A percentile compares a stretch with the other conserved stretches of the same genome.
Conservation (phyloP, 2,888 invertebrate species). For the Urechis unicinctus region DNA sequence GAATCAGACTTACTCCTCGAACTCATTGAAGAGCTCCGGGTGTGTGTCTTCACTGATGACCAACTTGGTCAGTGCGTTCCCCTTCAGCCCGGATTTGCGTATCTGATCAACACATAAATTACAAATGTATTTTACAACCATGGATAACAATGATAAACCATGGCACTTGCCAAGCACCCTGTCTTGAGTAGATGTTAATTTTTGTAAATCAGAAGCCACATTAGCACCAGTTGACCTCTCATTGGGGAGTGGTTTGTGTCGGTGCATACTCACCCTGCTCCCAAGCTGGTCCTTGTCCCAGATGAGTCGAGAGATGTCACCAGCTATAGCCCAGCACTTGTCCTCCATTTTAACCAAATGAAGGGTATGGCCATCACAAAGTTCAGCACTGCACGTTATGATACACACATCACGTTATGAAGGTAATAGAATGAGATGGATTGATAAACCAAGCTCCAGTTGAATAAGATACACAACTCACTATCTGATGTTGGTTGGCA, state of each 20-base stretch:
- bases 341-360: conserved; percentile 32
- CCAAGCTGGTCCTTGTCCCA: conserved; percentile 39
- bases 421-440: too few relatives aligned
- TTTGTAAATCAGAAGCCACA: too few relatives aligned
- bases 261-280: too few relatives aligned
- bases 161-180: too few relatives aligned
- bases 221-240: too few relatives aligned
- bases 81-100: neutral
- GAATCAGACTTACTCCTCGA: conserved; percentile 5
- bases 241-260: too few relatives aligned
- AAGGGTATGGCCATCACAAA: conserved; percentile 24
- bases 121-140: too few relatives aligned
- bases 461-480: neutral
- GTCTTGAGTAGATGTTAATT: too few relatives aligned
- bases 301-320: conserved; percentile 36
- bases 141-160: too few relatives aligned
- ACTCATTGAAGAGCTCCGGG: conserved; percentile 11
- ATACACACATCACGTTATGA: too few relatives aligned
- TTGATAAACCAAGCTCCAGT: neutral
- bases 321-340: conserved; percentile 27
- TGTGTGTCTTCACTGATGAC: conserved; percentile 7
- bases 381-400: conserved; percentile 30
- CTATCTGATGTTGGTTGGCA: neutral
- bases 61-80: neutral
- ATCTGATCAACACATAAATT: too few relatives aligned